These are phyloP conservation scores for Lysandra bellargus DNA, from an alignment of 2,888 invertebrate species.

Conservation along the genomic window DNA sequence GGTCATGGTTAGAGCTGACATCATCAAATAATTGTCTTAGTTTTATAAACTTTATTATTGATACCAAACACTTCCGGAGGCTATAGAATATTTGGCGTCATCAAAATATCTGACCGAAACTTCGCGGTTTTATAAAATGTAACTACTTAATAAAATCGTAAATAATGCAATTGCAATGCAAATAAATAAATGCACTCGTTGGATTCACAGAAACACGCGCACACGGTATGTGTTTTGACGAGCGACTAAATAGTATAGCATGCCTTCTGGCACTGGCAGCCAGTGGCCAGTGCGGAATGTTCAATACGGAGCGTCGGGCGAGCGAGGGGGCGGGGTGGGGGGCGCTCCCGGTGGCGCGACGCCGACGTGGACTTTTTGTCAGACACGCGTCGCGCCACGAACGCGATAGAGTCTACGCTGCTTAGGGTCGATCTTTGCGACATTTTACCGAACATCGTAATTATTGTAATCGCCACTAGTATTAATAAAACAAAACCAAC, in stretches of 20 bases:
- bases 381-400: slow-evolving; percentile 73
- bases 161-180: slow-evolving; percentile 21
- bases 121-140: neutral
- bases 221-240: slow-evolving; percentile 15
- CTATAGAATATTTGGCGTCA: slow-evolving; percentile 16
- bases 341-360: slow-evolving; percentile 64
- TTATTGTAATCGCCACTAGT: neutral
- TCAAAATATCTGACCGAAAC: neutral
- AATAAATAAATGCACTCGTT: slow-evolving; percentile 26
- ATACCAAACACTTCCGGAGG: slow-evolving; percentile 30
- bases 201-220: slow-evolving; percentile 18
- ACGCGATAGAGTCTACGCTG: slow-evolving; percentile 34
- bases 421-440: slow-evolving; percentile 1
- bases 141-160: neutral
- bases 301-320: slow-evolving; percentile 44
- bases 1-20: slow-evolving; percentile 70
- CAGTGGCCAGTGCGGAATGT: slow-evolving; percentile 56
- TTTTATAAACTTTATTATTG: slow-evolving; percentile 23
- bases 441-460: neutral
- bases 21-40: slow-evolving; percentile 46
- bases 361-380: slow-evolving; percentile 76
- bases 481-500: neutral
- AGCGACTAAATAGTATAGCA: slow-evolving; percentile 6
- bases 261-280: slow-evolving; percentile 37
- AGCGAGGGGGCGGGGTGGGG: slow-evolving; percentile 52